Conservation (phyloP, 2,113 vertebrate species). For the Amblyornis subalaris region DNA sequence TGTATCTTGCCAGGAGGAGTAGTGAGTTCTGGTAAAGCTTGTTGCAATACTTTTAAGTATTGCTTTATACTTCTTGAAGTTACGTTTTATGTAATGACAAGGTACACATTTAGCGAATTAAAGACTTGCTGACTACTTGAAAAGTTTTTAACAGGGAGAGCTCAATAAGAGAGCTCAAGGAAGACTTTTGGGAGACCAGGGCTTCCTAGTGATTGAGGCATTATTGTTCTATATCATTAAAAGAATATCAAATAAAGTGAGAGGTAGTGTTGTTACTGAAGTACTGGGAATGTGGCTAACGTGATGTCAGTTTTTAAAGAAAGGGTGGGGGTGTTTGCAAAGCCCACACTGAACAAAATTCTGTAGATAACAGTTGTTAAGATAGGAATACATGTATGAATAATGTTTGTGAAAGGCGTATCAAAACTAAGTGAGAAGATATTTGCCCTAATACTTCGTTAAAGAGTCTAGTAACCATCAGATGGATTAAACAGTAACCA, state of each 20-base stretch:
- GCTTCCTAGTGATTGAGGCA: neutral
- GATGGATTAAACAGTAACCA: neutral
- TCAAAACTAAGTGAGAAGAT: neutral
- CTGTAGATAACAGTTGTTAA: neutral
- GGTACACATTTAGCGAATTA: neutral
- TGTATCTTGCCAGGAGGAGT: neutral
- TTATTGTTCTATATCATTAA: neutral
- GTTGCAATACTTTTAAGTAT: neutral
- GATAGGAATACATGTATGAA: neutral
- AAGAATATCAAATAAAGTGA: neutral
- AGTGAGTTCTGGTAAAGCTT: neutral
- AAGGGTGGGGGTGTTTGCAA: neutral
- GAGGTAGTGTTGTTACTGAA: neutral
- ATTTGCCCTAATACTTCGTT: neutral
- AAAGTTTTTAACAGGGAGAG: neutral
- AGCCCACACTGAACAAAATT: neutral
- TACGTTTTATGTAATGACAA: neutral
- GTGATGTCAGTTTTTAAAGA: neutral
- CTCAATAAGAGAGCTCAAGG: neutral
- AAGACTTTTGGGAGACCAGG: neutral
- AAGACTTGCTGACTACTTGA: neutral
- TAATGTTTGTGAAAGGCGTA: neutral
- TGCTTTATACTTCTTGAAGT: neutral
- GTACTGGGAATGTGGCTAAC: neutral
- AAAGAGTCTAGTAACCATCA: neutral